Evolutionary conservation across 2,797 vertebrate genomes (phyloP), one percentile per base, ranked within the genome.

Genomic region (Erethizon dorsatum): DNA sequence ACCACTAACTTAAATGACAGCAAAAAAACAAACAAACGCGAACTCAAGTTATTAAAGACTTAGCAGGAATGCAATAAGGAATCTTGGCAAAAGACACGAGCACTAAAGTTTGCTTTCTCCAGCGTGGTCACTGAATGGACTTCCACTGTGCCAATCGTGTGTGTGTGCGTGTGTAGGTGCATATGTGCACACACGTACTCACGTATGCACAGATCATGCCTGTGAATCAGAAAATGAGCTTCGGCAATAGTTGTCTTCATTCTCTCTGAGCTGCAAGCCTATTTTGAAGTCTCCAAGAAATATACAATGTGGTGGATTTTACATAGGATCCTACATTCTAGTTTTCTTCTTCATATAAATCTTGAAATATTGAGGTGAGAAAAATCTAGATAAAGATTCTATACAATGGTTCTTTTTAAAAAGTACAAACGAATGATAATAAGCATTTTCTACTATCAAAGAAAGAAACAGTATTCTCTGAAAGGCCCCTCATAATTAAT

Each of bases 181-280:
- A 31, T 45, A 45, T 47, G 50, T 14, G 3, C 47, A 69, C 3
- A 8, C 10, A 26, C 54, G 20, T 52, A 52, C 6, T 9, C 4
- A 28, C 47, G 13, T 47, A 26, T 84, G 5, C 28, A 52, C 63
- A 88, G 79, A 54, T 26, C 80, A 88, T 47, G 37, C 20, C 82
- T 80, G 88, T 97, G 97, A 98, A 91, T 98, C 93, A 97, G 61
- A n/a, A 95, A 65, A 83, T 54, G 94, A 86, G 94, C 87, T 92
- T 13, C 33, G 69, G 86, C 96, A 95, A 78, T 78, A 69, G 83
- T 92, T 94, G 75, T 59, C 87, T 92, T 89, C 65, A 24, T 45
- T 54, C 45, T 56, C 50, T 26, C 20, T 22, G 50, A 59, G 45
- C 10, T 33, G 31, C 3, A 93, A 84, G 45, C 11, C 41, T 65